Conservation (phyloP, 2,797 vertebrate genomes). For the Danionella dracula region DNA sequence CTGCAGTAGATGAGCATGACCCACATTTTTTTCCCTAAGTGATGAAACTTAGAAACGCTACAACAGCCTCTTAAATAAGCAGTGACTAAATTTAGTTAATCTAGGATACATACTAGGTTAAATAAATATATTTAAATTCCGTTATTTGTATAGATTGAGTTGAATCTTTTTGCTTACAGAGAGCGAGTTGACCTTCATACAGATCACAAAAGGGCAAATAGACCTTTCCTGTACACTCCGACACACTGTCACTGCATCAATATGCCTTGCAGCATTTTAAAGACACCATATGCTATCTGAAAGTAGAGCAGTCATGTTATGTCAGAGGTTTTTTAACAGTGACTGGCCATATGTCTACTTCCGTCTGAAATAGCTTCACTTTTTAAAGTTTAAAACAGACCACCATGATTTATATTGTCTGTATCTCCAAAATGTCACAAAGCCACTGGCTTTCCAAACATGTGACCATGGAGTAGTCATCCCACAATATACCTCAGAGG, state of each 20-base stretch:
- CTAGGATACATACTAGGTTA: no score
- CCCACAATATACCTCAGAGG: background rate
- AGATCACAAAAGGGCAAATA: background rate
- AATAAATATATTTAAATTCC: no score
- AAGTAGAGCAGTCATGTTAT: background rate
- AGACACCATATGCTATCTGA: slow-evolving; percentile 18
- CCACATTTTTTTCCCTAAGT: no score
- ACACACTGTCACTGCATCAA: background rate
- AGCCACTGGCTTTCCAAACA: background rate
- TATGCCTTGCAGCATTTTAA: background rate
- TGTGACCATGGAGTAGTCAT: background rate
- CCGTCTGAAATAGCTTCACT: background rate
- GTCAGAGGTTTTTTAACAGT: background rate
- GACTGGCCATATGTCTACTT: slow-evolving; percentile 5
- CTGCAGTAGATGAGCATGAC: no score
- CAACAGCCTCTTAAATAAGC: no score
- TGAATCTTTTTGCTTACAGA: background rate
- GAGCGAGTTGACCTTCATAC: background rate
- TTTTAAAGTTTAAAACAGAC: background rate
- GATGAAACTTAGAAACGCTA: no score
- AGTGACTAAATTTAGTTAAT: no score
- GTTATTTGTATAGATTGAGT: no score
- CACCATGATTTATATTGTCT: background rate
- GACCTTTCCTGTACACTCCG: background rate
- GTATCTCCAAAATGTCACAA: background rate